A percentile compares a stretch with the other conserved stretches of the same genome.
These are phyloP conservation scores for Passerina amoena DNA, from an alignment of 2,113 vertebrate genomes.

Conservation along the genomic window DNA sequence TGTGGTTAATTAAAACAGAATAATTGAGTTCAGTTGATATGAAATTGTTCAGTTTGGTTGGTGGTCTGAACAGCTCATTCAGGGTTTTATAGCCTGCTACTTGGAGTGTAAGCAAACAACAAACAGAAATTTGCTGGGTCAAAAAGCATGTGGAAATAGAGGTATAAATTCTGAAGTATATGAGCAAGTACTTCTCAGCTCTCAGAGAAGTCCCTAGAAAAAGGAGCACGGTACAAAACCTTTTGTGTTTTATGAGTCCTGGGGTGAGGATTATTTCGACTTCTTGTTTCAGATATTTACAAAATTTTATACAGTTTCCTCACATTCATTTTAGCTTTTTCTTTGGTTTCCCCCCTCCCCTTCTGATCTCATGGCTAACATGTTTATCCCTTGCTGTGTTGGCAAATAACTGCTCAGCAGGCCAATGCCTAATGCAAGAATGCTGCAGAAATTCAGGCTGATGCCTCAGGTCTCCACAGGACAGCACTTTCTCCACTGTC, in stretches of 20 bases:
- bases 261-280: not conserved
- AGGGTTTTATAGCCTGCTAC: not conserved
- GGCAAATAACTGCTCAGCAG: slow-evolving; percentile 18
- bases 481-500: slow-evolving; percentile 7
- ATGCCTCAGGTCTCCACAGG: slow-evolving; percentile 21
- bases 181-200: not conserved
- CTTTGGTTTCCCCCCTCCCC: not conserved
- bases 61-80: not conserved
- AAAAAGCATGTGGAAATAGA: not conserved
- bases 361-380: not conserved
- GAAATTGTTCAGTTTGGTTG: not conserved
- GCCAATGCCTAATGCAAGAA: slow-evolving; percentile 15
- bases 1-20: not conserved
- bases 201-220: not conserved
- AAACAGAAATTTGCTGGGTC: not conserved
- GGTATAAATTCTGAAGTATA: not conserved
- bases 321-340: not conserved
- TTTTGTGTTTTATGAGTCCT: not conserved
- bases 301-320: not conserved
- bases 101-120: not conserved
- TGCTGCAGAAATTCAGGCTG: not conserved
- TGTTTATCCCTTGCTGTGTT: not conserved
- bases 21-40: not conserved
- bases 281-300: not conserved
- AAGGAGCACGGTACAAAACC: not conserved